phyloP scores from a whole-genome alignment of 2,113 vertebrate genomes.

The Equus przewalskii region DNA sequence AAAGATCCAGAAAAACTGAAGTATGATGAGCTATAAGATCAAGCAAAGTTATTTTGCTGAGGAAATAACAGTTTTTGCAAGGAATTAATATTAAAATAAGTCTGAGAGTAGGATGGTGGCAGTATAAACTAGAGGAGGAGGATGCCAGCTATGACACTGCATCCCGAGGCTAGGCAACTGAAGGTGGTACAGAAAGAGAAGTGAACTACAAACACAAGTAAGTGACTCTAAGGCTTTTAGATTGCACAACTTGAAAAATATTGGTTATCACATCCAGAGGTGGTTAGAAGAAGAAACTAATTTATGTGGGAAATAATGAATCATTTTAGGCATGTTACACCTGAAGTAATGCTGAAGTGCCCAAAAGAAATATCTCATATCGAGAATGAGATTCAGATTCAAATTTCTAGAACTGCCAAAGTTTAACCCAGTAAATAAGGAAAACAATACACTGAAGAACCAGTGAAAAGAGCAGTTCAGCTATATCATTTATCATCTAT shows the following conservation, averaged over 20 bases:
- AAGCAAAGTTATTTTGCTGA: slow-evolving; percentile 24
- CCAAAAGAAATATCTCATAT: slow-evolving; percentile 26
- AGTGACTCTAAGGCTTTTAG: not conserved
- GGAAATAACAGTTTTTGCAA: slow-evolving; percentile 19
- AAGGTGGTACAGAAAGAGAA: not conserved
- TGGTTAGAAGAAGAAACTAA: not conserved
- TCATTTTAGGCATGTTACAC: slow-evolving; percentile 13
- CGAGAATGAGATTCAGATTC: slow-evolving; percentile 34
- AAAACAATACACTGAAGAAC: slow-evolving; percentile 36
- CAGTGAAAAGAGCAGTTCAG: not conserved
- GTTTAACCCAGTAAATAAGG: slow-evolving; percentile 47
- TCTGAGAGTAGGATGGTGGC: not conserved
- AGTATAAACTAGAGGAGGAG: not conserved
- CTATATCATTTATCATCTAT: not conserved
- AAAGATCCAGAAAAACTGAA: not conserved
- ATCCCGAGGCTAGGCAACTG: not conserved
- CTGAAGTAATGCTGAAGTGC: slow-evolving; percentile 46
- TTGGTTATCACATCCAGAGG: not conserved
- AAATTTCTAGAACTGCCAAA: slow-evolving; percentile 37
- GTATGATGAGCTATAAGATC: not conserved
- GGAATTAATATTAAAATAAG: slow-evolving; percentile 28
- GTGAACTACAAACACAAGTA: not conserved
- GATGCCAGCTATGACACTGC: not conserved
- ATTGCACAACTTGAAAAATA: not conserved
- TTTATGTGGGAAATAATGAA: slow-evolving; percentile 19